Evolutionary conservation across 2,888 invertebrate species (phyloP).

Genomic region (Agonum fuliginosum): DNA sequence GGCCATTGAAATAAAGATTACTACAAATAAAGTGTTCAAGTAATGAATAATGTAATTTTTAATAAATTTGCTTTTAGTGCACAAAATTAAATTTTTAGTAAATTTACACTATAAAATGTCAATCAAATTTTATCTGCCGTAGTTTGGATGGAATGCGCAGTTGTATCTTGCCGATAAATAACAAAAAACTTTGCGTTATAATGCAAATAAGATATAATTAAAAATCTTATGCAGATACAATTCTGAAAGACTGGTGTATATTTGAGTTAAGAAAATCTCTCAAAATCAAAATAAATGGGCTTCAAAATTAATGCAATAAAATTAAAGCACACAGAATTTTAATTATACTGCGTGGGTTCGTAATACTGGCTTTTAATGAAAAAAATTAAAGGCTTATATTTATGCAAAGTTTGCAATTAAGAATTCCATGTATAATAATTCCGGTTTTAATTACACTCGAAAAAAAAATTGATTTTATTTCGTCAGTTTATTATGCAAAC

Average conservation of each 20-base stretch:
- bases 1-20: no score
- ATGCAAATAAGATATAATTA: slow-evolving; percentile 29
- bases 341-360: slow-evolving; percentile 59
- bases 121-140: no score
- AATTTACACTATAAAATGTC: no score
- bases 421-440: slow-evolving; percentile 61
- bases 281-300: slow-evolving; percentile 53
- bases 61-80: no score
- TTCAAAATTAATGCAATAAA: slow-evolving; percentile 55
- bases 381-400: slow-evolving; percentile 61
- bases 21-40: no score
- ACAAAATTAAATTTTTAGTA: no score
- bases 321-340: slow-evolving; percentile 58
- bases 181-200: no score
- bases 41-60: no score
- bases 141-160: no score
- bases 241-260: slow-evolving; percentile 2
- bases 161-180: no score
- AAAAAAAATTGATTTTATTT: slow-evolving; percentile 60
- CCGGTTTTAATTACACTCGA: slow-evolving; percentile 57
- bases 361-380: slow-evolving; percentile 59
- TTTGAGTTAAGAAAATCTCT: slow-evolving; percentile 32
- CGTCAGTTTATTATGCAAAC: slow-evolving; percentile 58
- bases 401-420: slow-evolving; percentile 61
- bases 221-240: slow-evolving; percentile 31